Evolutionary conservation across 92 coral and sea anemone genomes (phyloP), one percentile per base, ranked within the genome.

Genomic region (Isaurus tuberculatus): DNA sequence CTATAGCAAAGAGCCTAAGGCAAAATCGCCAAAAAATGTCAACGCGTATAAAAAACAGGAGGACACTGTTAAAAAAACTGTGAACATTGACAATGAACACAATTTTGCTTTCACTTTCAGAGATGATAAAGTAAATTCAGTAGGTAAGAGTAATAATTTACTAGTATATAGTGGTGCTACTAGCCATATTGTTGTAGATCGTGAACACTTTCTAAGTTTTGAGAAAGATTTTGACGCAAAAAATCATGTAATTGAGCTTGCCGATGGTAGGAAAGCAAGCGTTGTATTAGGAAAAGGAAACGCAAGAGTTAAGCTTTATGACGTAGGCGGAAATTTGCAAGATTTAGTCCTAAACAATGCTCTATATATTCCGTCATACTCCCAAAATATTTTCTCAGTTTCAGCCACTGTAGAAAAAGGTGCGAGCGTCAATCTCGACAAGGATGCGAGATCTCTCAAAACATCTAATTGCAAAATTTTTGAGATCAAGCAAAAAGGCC

Each of bases 91-190:
- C n/a, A 53, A 53, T 53, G 61, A 53, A 53, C 15, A 53, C 61
- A 53, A 53, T 53, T 53, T 53, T 53, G 61, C 61, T 20, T 53
- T 53, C 23, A 53, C 61, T 53, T 53, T 53, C 16, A 63, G 15
- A 2, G 69, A 63, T 13, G 69, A 63, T 20, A 63, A 63, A 63
- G 34, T 63, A 1, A 16, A 19, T 53, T 53, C 61, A 20, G 61
- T 16, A 53, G 61, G 69, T 63, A 63, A 63, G 69, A 63, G 30
- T 7, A 7, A 25, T 5, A 63, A 63, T 63, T 63, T 63, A 13
- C 69, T 63, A 63, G 69, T 63, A 63, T 31, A 63, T 26, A 63
- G 69, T 63, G 69, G 69, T 63, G 69, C 69, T 63, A 63, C 69
- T 1, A 63, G 69, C 69, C 69, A 63, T 23, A 25, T 63, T 63